Percentiles rank a stretch among this genome's conserved stretches.
phyloP scores from a whole-genome alignment of 2,113 vertebrate genomes.

The Hyperopisus bebe region DNA sequence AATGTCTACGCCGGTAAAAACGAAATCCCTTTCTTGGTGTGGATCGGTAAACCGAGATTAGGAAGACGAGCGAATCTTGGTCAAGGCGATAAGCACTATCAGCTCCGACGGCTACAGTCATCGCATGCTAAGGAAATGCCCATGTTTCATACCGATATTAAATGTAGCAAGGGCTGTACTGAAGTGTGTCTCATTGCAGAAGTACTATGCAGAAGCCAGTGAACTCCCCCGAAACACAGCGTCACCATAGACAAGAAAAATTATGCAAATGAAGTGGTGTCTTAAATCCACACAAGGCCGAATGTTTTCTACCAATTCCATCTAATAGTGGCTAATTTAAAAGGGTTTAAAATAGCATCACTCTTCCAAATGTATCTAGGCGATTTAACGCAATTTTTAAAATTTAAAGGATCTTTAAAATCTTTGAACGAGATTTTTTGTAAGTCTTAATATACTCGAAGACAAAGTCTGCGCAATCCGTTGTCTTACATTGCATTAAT shows the following conservation, averaged over 20 bases:
- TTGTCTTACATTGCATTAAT: not conserved
- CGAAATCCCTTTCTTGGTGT: constrained; percentile 47
- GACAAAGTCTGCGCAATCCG: not conserved
- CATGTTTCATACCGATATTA: constrained; percentile 78
- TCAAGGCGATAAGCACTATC: constrained; percentile 70
- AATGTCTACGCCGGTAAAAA: constrained; percentile 38
- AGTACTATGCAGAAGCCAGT: constrained; percentile 63
- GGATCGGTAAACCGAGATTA: constrained; percentile 64
- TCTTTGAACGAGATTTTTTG: not conserved
- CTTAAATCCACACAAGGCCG: constrained; percentile 66
- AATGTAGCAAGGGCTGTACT: constrained; percentile 60
- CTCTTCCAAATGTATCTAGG: not conserved
- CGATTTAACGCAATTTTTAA: not conserved
- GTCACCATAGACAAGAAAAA: constrained; percentile 91
- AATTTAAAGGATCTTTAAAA: not conserved
- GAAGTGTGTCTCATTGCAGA: constrained; percentile 65
- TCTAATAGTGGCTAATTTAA: not conserved
- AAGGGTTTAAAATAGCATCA: not conserved
- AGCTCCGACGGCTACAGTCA: constrained; percentile 57
- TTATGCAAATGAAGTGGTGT: constrained; percentile 87
- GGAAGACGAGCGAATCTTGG: constrained; percentile 54
- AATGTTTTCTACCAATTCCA: constrained; percentile 36
- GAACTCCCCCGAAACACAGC: constrained; percentile 74
- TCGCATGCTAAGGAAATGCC: constrained; percentile 61
- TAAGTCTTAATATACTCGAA: not conserved